Evolutionary conservation across 1,140 invertebrate genomes (phyloP).

Genomic region (Magallana gigas): DNA sequence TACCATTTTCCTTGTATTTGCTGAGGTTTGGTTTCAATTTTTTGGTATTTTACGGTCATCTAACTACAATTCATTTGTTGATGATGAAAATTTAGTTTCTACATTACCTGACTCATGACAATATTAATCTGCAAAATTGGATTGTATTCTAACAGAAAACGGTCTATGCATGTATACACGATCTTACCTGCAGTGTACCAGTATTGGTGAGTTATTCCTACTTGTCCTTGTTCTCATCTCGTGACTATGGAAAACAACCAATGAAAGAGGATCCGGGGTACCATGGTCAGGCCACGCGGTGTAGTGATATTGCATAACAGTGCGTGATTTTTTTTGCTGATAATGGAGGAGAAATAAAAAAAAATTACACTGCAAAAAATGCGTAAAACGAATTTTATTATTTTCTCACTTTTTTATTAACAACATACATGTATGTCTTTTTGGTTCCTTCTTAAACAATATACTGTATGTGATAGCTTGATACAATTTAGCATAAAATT

Average conservation of each 20-base stretch:
- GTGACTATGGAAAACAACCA: conserved; percentile 37
- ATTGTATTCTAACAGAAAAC: too few species aligned
- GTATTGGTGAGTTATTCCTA: neutral
- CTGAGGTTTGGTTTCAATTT: too few species aligned
- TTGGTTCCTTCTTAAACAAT: neutral
- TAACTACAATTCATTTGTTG: too few species aligned
- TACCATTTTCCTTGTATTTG: too few species aligned
- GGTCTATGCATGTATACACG: too few species aligned
- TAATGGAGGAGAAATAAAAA: neutral
- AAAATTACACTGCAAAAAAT: neutral
- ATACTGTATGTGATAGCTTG: neutral
- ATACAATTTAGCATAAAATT: neutral
- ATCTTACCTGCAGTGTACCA: conserved; percentile 42
- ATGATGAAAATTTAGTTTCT: too few species aligned
- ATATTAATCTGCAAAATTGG: too few species aligned
- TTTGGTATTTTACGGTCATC: too few species aligned
- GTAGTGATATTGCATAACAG: conserved; percentile 43
- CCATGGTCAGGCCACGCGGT: conserved; percentile 51
- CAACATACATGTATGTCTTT: neutral
- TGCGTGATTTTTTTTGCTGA: neutral
- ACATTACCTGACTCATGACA: too few species aligned
- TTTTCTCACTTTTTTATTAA: neutral
- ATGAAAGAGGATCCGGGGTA: conserved; percentile 25
- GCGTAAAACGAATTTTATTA: neutral
- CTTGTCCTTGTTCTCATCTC: neutral